phyloP scores from a whole-genome alignment of 2,113 vertebrate genomes.

The Ramphastos sulfuratus region DNA sequence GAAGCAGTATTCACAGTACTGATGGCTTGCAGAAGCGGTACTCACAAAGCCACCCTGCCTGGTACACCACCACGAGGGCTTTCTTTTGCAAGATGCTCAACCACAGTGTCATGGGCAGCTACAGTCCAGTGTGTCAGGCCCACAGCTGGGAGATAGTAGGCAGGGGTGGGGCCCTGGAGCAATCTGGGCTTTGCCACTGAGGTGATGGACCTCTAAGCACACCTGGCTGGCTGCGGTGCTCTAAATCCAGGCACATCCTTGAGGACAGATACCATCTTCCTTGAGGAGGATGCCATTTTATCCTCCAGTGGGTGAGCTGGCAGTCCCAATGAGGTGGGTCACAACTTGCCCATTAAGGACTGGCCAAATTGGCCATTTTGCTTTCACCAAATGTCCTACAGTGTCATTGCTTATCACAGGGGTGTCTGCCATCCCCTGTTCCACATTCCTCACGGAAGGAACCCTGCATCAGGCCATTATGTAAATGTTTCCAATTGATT shows the following conservation, averaged over 20 bases:
- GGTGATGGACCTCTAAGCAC: not conserved
- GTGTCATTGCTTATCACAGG: not conserved
- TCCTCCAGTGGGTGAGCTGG: not conserved
- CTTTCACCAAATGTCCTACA: not conserved
- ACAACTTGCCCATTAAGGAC: not conserved
- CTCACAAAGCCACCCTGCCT: not conserved
- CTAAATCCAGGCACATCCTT: not conserved
- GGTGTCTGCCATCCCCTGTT: not conserved
- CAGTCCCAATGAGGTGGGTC: not conserved
- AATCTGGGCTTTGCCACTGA: not conserved
- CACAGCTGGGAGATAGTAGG: not conserved
- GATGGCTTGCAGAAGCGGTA: not conserved
- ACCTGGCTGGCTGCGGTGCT: not conserved
- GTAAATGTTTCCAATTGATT: conserved; percentile 81
- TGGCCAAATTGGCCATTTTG: fast-evolving
- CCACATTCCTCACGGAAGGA: not conserved
- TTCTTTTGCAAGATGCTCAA: not conserved
- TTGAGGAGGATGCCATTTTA: too few species aligned
- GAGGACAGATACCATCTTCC: too few species aligned
- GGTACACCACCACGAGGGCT: not conserved
- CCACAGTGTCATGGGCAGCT: not conserved
- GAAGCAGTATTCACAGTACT: not conserved
- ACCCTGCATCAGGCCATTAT: conserved; percentile 61
- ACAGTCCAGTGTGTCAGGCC: not conserved
- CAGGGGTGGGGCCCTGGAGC: not conserved